Evolutionary conservation across 1,140 invertebrate genomes (phyloP).

Genomic region (Spodoptera litura): DNA sequence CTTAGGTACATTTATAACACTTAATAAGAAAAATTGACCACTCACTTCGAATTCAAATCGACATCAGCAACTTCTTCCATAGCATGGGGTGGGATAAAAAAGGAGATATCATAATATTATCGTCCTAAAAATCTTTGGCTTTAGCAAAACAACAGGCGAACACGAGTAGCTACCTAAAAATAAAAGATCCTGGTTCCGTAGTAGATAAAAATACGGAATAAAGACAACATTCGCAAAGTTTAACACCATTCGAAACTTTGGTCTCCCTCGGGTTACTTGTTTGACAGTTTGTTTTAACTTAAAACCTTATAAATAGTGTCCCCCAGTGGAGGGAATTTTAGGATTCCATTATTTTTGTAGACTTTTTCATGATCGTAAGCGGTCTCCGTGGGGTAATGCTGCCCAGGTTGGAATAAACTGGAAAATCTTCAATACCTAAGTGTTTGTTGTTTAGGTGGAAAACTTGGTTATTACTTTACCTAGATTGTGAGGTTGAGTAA

Average conservation of each 20-base stretch:
- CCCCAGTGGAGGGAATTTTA: conserved; percentile 63
- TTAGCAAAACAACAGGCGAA: no score
- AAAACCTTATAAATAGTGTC: conserved; percentile 75
- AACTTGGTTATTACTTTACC: no score
- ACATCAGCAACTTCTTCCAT: no score
- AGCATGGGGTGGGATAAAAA: no score
- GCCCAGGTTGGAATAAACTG: conserved; percentile 5
- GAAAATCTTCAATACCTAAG: not conserved
- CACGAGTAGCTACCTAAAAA: not conserved
- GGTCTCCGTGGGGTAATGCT: conserved; percentile 40
- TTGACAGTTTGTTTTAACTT: conserved; percentile 76
- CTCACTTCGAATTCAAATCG: no score
- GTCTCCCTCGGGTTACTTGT: conserved; percentile 67
- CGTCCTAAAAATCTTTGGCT: no score
- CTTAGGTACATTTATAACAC: no score
- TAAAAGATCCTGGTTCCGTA: conserved; percentile 8
- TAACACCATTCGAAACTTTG: conserved; percentile 64
- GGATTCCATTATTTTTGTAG: conserved; percentile 60
- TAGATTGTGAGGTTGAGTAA: no score
- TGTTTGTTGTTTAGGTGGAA: not conserved
- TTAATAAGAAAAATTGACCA: no score
- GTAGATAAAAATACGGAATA: conserved; percentile 68
- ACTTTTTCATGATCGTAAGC: conserved; percentile 72
- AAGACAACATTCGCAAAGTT: conserved; percentile 73
- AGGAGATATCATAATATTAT: no score